Evolutionary conservation across 2,888 invertebrate species (phyloP).

Genomic region (Ectropis crepuscularia): DNA sequence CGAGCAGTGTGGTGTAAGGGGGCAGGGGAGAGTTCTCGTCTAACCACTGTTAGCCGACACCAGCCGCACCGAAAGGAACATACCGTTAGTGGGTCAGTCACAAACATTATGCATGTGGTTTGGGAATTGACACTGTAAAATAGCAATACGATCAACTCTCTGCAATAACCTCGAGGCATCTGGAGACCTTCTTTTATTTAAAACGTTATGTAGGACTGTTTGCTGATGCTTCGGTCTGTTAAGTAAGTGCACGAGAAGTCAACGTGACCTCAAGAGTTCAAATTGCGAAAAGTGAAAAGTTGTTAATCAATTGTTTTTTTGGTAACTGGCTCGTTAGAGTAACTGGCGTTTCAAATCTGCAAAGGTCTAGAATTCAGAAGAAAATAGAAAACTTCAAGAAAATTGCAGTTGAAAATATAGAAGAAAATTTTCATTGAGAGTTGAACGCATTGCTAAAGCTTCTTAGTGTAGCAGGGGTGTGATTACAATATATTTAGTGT

Average conservation of each 20-base stretch:
- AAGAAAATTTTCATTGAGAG: neutral
- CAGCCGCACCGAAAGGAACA: conserved; percentile 66
- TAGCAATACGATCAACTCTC: neutral
- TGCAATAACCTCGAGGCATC: neutral
- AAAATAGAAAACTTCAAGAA: neutral
- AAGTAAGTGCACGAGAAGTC: too few species aligned
- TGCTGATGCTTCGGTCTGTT: too few species aligned
- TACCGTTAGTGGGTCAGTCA: conserved; percentile 62
- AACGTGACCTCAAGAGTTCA: too few species aligned
- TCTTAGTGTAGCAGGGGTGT: neutral
- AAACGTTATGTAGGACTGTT: neutral
- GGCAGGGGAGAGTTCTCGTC: conserved; percentile 90
- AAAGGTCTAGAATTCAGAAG: too few species aligned
- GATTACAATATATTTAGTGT: neutral
- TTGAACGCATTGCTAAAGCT: conserved; percentile 1
- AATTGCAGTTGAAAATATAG: neutral
- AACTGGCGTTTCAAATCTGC: too few species aligned
- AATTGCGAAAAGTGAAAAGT: too few species aligned
- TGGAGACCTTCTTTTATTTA: neutral
- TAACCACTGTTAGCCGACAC: conserved; percentile 87
- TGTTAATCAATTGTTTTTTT: too few species aligned
- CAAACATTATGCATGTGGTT: conserved; percentile 34
- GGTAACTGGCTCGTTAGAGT: too few species aligned
- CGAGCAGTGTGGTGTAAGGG: conserved; percentile 88
- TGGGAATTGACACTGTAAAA: conserved; percentile 7